phyloP scores from a whole-genome alignment of 2,888 invertebrate genomes.

The Bembecia ichneumoniformis region DNA sequence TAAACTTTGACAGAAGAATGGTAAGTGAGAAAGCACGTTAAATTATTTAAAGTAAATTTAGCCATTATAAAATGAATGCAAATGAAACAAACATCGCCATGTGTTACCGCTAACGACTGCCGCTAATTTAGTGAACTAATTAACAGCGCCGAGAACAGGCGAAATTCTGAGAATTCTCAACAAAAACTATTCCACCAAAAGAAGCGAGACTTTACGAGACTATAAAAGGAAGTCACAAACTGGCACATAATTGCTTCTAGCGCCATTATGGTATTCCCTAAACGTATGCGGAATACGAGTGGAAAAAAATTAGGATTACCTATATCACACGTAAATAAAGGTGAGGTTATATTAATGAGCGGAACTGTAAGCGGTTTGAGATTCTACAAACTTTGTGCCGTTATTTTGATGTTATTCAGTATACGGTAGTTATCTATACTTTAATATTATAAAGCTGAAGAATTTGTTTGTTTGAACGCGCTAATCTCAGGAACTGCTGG shows the following conservation, averaged over 20 bases:
- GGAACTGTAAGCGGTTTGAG: too few species aligned
- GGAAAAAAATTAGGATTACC: conserved; percentile 15
- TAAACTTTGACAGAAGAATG: too few species aligned
- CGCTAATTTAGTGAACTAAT: conserved; percentile 19
- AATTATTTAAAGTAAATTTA: not conserved
- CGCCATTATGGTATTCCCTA: conserved; percentile 19
- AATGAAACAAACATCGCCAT: not conserved
- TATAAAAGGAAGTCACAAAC: conserved; percentile 21
- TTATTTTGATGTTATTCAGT: too few species aligned
- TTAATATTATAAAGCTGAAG: too few species aligned
- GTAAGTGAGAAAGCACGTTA: too few species aligned
- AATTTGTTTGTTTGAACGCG: too few species aligned
- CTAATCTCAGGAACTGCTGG: too few species aligned
- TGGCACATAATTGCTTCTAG: conserved; percentile 20
- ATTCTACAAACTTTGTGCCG: too few species aligned
- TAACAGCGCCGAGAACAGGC: conserved; percentile 13
- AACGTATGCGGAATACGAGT: conserved; percentile 14
- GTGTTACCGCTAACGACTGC: conserved; percentile 11
- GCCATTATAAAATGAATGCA: not conserved
- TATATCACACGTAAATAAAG: not conserved
- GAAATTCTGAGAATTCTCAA: conserved; percentile 12
- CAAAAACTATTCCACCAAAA: conserved; percentile 9
- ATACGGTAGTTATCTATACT: too few species aligned
- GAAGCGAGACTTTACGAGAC: conserved; percentile 5
- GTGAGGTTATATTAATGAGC: too few species aligned